Evolutionary conservation across 2,888 invertebrate genomes (phyloP), one percentile per base, ranked within the genome.

Genomic region (Pelosia muscerda): DNA sequence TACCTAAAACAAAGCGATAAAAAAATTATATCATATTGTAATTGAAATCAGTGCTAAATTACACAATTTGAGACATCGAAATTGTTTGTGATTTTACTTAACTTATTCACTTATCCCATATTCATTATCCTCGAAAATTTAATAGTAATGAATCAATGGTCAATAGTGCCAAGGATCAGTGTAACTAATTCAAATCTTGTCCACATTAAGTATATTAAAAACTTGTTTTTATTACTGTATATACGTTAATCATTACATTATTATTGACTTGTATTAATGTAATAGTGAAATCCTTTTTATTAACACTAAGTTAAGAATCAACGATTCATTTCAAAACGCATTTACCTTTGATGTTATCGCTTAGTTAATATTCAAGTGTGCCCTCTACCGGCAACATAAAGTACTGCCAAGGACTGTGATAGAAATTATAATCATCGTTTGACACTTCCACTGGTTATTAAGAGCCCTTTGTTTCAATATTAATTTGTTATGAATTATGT

Each of bases 361-460:
- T 65, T 76, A 82, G 81, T 94, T 92, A 79, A 91, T 92, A 94
- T 94, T 88, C 94, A 84, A 66, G 74, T 71, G 78, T 63, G 79
- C 77, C 71, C 74, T 69, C 81, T 78, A 88, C 87, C 90, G 91
- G 90, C 89, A 81, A 81, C 84, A 90, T 89, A 90, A 90, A 90
- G 90, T 88, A 88, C 88, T 87, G 82, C 84, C 84, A 77, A 73
- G 72, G 86, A 72, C 81, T 91, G 93, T 93, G 93, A 90, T 88
- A 84, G 83, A 90, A 92, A 92, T 93, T 88, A 87, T 91, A 92
- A 93, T 90, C 84, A 85, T 89, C 84, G 83, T 86, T 86, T 88
- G 88, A 90, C 88, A 90, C 90, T 84, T 78, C 80, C 81, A 83
- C 85, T 79, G 86, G 82, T 85, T 88, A 86, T 83, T 87, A 84